Evolutionary conservation across 2,113 vertebrate genomes (phyloP), one percentile per base, ranked within the genome.

Genomic region (Microtus oregoni): DNA sequence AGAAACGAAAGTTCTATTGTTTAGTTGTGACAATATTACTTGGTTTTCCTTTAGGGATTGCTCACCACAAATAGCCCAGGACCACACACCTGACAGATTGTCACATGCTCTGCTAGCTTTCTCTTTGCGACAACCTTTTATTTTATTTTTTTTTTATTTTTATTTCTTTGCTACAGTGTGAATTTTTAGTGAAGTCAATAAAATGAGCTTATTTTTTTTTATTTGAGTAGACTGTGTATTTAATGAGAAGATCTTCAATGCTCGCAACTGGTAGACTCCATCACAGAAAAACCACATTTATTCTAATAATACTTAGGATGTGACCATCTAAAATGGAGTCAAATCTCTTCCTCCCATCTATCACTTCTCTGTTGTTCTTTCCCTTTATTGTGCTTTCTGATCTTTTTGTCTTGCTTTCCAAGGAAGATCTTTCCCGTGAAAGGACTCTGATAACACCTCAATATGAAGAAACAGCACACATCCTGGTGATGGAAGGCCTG

Each of bases 401-500:
- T 47, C 30, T 11, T 77, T 92, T 15, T 22, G 22, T 61, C 96
- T 81, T 93, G 85, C 17, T 95, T 94, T 94, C 61, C 15, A 89
- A 97, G 89, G 78, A 88, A 12, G 32, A 67, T 9, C 32, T 91
- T 75, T 90, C 52, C 47, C 20, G 19, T 77, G 89, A 93, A 58
- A 50, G 26, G 14, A 68, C 44, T 72, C 63, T 7, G 50, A 65
- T 77, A 96, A 92, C 79, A 85, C 61, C 77, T 92, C 95, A 90
- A 13, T n/a, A 68, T 93, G 50, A 97, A 90, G 73, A 95, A 96
- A 76, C 77, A 83, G 86, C 81, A 86, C 41, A 50, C 47, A 85
- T 50, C 81, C 32, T 78, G 28, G 41, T 97, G 94, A 97, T 83
- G 89, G 92, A 95, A 96, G 86, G 68, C 96, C 92, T 97, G 68